These are phyloP conservation scores for Tricholaema leucomelas DNA, from an alignment of 2,113 vertebrate species.

Conservation along the genomic window DNA sequence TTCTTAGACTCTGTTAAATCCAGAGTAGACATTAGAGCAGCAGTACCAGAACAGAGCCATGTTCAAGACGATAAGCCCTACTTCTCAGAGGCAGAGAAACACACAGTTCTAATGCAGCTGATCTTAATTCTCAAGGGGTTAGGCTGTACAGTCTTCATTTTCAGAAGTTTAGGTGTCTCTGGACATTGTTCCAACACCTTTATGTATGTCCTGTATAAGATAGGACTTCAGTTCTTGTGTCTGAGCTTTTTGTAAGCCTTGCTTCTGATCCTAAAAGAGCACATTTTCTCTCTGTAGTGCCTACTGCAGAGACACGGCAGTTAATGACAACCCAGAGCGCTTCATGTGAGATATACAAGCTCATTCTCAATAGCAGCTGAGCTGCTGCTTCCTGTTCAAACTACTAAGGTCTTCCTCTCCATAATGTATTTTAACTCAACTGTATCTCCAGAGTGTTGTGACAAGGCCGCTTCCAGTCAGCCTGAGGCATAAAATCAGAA, in stretches of 20 bases:
- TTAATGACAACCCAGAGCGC: not conserved
- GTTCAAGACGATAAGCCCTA: not conserved
- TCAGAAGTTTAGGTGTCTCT: not conserved
- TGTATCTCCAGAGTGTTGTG: not conserved
- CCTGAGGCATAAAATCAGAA: not conserved
- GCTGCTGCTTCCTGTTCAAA: not conserved
- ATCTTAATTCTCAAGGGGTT: rapidly evolving
- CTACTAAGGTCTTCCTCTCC: not conserved
- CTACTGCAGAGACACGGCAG: not conserved
- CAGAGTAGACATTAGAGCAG: not conserved
- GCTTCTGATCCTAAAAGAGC: not conserved
- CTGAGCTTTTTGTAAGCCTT: not conserved
- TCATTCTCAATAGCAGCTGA: not conserved
- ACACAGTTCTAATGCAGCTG: rapidly evolving
- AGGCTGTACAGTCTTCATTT: not conserved
- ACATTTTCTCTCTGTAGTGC: not conserved
- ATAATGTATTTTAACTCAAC: not conserved
- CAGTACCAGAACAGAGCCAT: not conserved
- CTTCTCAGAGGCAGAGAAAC: not conserved
- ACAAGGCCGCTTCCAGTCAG: not conserved
- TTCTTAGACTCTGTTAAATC: not conserved
- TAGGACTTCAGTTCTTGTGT: not conserved
- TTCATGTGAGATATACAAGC: rapidly evolving
- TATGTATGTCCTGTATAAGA: not conserved
- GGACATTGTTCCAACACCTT: not conserved